Evolutionary conservation across 1,140 invertebrate genomes (phyloP).

Genomic region (Streblospio benedicti): DNA sequence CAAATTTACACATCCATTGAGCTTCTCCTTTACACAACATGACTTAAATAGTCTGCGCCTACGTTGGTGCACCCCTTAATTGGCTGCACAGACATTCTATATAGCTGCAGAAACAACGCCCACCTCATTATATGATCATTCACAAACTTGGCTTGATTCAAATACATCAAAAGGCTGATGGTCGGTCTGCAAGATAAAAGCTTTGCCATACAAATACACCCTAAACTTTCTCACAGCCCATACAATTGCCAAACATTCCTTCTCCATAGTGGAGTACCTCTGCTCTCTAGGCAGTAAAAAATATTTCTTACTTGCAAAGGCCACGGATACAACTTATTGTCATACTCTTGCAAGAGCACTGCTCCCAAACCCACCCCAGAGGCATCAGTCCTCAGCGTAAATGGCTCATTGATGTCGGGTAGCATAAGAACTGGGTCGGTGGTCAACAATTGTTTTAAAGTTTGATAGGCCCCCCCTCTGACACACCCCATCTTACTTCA

Average conservation of each 20-base stretch:
- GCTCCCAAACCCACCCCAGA: not conserved
- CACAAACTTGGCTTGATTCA: not conserved
- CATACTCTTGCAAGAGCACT: no score
- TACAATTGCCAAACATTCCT: no score
- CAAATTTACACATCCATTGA: no score
- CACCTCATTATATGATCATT: not conserved
- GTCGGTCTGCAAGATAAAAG: no score
- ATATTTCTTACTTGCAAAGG: not conserved
- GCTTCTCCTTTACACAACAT: no score
- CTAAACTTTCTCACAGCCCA: not conserved
- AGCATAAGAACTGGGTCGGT: not conserved
- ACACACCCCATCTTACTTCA: no score
- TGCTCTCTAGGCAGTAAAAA: conserved; percentile 2
- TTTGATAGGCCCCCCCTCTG: not conserved
- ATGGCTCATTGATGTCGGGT: conserved; percentile 2
- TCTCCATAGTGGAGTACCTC: no score
- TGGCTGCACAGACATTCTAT: not conserved
- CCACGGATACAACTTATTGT: conserved; percentile 1
- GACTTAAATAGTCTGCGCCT: not conserved
- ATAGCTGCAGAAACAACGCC: not conserved
- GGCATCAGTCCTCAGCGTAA: conserved; percentile 9
- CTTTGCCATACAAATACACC: not conserved
- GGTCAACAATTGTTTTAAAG: conserved; percentile 1
- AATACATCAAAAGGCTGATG: conserved; percentile 1
- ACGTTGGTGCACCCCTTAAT: not conserved